Evolutionary conservation across 2,888 invertebrate genomes (phyloP).

Genomic region (Zonitis immaculata): DNA sequence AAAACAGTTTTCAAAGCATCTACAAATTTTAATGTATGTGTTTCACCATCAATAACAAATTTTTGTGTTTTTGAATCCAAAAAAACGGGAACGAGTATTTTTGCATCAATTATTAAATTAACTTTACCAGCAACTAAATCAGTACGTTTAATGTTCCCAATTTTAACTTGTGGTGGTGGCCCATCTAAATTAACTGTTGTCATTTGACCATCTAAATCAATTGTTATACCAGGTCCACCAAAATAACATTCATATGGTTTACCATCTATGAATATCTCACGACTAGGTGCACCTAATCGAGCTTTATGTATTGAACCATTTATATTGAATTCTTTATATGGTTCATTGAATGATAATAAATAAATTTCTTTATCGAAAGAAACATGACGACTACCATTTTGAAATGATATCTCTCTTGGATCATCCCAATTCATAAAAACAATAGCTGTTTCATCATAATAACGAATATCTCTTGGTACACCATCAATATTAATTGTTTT

Average conservation of each 20-base stretch:
- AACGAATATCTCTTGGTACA: slow-evolving; percentile 73
- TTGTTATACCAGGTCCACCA: slow-evolving; percentile 77
- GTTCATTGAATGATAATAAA: slow-evolving; percentile 60
- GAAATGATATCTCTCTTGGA: slow-evolving; percentile 79
- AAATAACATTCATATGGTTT: slow-evolving; percentile 90
- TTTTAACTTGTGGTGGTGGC: slow-evolving; percentile 89
- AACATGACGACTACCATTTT: slow-evolving; percentile 70
- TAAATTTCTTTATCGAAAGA: slow-evolving; percentile 74
- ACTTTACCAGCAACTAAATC: slow-evolving; percentile 84
- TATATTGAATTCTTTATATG: slow-evolving; percentile 67
- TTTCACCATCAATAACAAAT: slow-evolving; percentile 66
- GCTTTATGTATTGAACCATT: slow-evolving; percentile 73
- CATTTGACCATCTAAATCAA: slow-evolving; percentile 74
- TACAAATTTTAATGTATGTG: slow-evolving; percentile 73
- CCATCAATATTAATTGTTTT: slow-evolving; percentile 80
- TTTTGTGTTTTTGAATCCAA: slow-evolving; percentile 79
- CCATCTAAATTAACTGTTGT: slow-evolving; percentile 80
- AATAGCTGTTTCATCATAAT: slow-evolving; percentile 80
- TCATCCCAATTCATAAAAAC: slow-evolving; percentile 83
- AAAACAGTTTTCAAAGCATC: slow-evolving; percentile 72
- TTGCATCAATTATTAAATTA: slow-evolving; percentile 76
- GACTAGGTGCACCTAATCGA: slow-evolving; percentile 85
- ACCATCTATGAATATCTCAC: slow-evolving; percentile 86
- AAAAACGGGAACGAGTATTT: slow-evolving; percentile 72
- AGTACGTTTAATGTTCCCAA: slow-evolving; percentile 69